A percentile compares a stretch with the other conserved stretches of the same genome.
These are phyloP conservation scores for Drosophila willistoni DNA, from an alignment of 1,140 invertebrate genomes.

Conservation along the genomic window DNA sequence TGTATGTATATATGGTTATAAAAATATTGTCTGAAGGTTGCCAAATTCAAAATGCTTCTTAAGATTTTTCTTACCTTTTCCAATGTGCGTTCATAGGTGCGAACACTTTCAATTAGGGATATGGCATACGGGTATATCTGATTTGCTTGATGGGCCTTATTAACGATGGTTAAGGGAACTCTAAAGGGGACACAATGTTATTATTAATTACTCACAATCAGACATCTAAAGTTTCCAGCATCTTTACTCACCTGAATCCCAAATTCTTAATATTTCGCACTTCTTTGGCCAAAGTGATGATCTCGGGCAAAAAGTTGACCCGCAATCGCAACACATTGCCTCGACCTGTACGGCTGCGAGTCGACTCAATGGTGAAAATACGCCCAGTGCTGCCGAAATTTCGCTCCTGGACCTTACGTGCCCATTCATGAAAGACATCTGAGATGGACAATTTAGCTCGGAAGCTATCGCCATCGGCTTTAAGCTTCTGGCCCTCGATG, in stretches of 20 bases:
- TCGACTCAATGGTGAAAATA: slow-evolving; percentile 97
- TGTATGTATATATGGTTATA: neutral
- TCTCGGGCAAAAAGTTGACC: slow-evolving; percentile 99
- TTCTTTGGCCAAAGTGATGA: slow-evolving; percentile 99
- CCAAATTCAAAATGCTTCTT: neutral
- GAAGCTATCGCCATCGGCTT: slow-evolving; percentile 99
- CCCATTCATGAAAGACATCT: slow-evolving; percentile 99
- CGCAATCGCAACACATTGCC: slow-evolving; percentile 95
- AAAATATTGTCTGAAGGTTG: slow-evolving; percentile 19
- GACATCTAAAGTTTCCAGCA: neutral
- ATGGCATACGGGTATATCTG: slow-evolving; percentile 99
- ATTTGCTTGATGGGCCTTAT: slow-evolving; percentile 99
- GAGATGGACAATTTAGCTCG: slow-evolving; percentile 97
- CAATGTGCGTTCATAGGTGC: slow-evolving; percentile 97
- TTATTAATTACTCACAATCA: neutral
- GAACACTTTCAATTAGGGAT: slow-evolving; percentile 98
- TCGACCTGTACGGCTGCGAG: slow-evolving; percentile 91
- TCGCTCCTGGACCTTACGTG: slow-evolving; percentile 96
- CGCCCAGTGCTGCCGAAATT: slow-evolving; percentile 96
- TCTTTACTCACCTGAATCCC: slow-evolving; percentile 88
- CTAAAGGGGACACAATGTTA: slow-evolving; percentile 82
- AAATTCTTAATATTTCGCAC: slow-evolving; percentile 98
- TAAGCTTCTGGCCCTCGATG: slow-evolving; percentile 99
- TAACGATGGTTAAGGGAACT: slow-evolving; percentile 98
- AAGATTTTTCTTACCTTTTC: slow-evolving; percentile 91